These are phyloP conservation scores for Oncopeltus fasciatus DNA, from an alignment of 1,140 invertebrate species.

Conservation along the genomic window DNA sequence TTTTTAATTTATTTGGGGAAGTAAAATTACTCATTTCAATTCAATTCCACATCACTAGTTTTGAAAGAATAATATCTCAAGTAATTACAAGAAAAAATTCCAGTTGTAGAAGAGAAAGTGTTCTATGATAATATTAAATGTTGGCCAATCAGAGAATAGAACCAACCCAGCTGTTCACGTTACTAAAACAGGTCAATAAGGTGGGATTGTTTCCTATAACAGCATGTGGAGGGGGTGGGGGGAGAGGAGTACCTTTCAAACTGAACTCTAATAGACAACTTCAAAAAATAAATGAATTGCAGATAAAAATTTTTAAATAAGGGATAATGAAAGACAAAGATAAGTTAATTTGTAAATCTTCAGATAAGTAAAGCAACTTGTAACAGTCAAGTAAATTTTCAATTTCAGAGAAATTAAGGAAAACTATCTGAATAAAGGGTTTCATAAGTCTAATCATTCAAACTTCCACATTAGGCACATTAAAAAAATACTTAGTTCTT, in stretches of 20 bases:
- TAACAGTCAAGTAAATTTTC: too few relatives aligned
- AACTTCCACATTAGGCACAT: too few relatives aligned
- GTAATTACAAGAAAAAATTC: neutral
- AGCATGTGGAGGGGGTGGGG: neutral
- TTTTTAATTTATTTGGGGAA: neutral
- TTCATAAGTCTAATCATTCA: too few relatives aligned
- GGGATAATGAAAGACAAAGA: too few relatives aligned
- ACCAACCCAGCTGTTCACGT: neutral
- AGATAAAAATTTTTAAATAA: too few relatives aligned
- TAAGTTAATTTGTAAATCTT: too few relatives aligned
- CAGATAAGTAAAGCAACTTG: too few relatives aligned
- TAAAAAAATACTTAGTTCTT: too few relatives aligned
- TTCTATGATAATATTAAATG: neutral
- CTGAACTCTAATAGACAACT: neutral
- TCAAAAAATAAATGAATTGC: too few relatives aligned
- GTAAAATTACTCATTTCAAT: neutral
- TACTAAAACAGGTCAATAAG: slow-evolving; percentile 10
- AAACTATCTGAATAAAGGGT: too few relatives aligned
- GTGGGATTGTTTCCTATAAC: slow-evolving; percentile 4
- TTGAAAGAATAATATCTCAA: too few relatives aligned
- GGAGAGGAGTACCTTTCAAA: neutral
- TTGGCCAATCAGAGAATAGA: slow-evolving; percentile 7
- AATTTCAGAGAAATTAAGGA: too few relatives aligned
- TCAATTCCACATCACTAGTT: neutral
- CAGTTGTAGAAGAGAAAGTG: neutral